These are phyloP conservation scores for Drosophila niveifrons DNA, from an alignment of 2,888 invertebrate species.

Conservation along the genomic window DNA sequence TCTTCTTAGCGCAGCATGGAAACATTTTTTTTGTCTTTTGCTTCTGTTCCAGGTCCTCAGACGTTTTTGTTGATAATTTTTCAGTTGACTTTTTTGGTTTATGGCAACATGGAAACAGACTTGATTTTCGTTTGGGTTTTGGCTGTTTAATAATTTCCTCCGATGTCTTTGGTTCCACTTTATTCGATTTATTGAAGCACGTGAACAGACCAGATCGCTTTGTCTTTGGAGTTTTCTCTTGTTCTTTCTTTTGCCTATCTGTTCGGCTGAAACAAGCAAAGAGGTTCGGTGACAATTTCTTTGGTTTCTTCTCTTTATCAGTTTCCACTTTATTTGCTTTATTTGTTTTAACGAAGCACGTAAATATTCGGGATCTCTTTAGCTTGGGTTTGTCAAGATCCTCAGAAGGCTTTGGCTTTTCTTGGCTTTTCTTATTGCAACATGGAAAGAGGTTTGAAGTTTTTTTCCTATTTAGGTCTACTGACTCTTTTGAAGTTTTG, in stretches of 20 bases:
- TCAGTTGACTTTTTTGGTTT: not conserved
- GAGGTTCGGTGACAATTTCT: not conserved
- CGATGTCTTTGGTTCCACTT: not conserved
- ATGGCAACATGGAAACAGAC: constrained; percentile 1
- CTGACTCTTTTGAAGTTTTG: not conserved
- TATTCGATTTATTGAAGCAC: not conserved
- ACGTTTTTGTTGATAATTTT: not conserved
- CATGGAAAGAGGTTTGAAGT: not conserved
- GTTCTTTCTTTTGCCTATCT: not conserved
- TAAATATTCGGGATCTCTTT: not conserved
- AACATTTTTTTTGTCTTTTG: not conserved
- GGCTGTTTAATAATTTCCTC: not conserved
- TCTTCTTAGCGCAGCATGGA: not conserved
- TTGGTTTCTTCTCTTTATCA: not conserved
- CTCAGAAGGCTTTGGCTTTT: not conserved
- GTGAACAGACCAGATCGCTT: not conserved
- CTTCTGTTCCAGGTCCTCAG: not conserved
- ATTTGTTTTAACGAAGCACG: not conserved
- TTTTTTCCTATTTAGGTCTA: not conserved
- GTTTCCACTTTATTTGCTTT: not conserved
- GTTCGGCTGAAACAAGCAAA: not conserved
- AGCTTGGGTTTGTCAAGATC: not conserved
- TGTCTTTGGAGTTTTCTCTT: not conserved
- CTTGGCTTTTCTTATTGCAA: not conserved
- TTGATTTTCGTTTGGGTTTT: not conserved